phyloP scores from a whole-genome alignment of 1,140 invertebrate genomes.

The Procambarus virginalis region DNA sequence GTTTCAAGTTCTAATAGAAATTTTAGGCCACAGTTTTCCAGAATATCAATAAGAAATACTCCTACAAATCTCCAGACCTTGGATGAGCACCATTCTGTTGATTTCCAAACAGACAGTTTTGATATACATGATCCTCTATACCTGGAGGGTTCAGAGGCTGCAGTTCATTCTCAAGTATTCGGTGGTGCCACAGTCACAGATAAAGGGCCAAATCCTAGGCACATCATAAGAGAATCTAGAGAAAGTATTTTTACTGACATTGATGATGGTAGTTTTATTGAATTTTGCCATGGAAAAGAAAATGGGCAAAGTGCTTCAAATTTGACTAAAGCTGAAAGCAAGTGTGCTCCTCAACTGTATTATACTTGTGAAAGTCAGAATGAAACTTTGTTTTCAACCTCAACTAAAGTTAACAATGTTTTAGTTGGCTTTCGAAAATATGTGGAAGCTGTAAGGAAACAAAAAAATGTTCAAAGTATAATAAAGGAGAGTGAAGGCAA shows the following conservation, averaged over 20 bases:
- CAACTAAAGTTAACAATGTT: conserved; percentile 55
- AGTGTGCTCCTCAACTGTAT: conserved; percentile 47
- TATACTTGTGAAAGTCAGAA: conserved; percentile 65
- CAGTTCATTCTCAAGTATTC: not conserved
- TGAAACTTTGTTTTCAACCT: conserved; percentile 69
- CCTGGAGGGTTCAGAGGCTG: not conserved
- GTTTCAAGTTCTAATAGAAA: not conserved
- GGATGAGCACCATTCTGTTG: not conserved
- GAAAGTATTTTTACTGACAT: conserved; percentile 67
- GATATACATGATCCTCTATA: not conserved
- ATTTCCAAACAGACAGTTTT: not conserved
- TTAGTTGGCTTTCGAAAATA: conserved; percentile 58
- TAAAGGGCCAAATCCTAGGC: conserved; percentile 1
- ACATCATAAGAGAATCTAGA: conserved; percentile 2
- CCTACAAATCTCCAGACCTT: not conserved
- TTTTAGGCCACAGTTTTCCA: not conserved
- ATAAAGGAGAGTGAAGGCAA: conserved; percentile 30
- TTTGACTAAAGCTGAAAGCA: conserved; percentile 1
- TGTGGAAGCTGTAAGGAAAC: conserved; percentile 45
- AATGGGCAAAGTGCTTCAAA: conserved; percentile 27
- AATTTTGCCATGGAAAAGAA: conserved; percentile 59
- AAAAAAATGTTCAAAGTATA: conserved; percentile 33
- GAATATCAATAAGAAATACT: not conserved
- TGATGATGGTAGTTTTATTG: conserved; percentile 69
- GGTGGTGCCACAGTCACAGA: not conserved